These are phyloP conservation scores for Mycalesis mineus DNA, from an alignment of 2,888 invertebrate genomes.

Conservation along the genomic window DNA sequence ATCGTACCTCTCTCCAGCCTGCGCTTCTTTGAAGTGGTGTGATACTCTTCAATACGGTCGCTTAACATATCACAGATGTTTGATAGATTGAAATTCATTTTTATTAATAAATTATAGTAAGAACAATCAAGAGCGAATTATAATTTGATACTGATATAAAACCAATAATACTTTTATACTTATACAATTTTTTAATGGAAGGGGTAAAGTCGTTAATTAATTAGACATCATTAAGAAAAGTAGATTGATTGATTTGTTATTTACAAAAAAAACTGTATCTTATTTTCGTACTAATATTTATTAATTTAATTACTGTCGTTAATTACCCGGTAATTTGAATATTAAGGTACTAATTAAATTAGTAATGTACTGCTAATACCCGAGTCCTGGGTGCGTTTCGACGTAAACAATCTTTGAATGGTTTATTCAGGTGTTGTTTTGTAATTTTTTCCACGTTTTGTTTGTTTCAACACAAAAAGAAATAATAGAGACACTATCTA, in stretches of 20 bases:
- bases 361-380: too few relatives aligned
- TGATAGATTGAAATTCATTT: slow-evolving; percentile 16
- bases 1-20: not conserved
- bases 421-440: too few relatives aligned
- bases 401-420: too few relatives aligned
- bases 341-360: too few relatives aligned
- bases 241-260: not conserved
- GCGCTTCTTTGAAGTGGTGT: slow-evolving; percentile 12
- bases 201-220: slow-evolving; percentile 7
- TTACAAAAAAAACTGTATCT: not conserved
- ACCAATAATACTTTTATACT: not conserved
- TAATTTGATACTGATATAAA: slow-evolving; percentile 1
- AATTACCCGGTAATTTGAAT: not conserved
- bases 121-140: not conserved
- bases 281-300: too few relatives aligned
- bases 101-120: not conserved
- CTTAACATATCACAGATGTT: slow-evolving; percentile 18
- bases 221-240: slow-evolving; percentile 8
- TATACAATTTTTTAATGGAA: not conserved
- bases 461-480: too few relatives aligned
- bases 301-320: not conserved
- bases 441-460: too few relatives aligned
- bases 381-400: too few relatives aligned
- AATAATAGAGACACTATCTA: too few relatives aligned
- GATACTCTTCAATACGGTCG: slow-evolving; percentile 17